Percentiles rank a stretch among this genome's conserved stretches.
These are phyloP conservation scores for Myripristis murdjan DNA, from an alignment of 2,797 vertebrate species.

Conservation along the genomic window DNA sequence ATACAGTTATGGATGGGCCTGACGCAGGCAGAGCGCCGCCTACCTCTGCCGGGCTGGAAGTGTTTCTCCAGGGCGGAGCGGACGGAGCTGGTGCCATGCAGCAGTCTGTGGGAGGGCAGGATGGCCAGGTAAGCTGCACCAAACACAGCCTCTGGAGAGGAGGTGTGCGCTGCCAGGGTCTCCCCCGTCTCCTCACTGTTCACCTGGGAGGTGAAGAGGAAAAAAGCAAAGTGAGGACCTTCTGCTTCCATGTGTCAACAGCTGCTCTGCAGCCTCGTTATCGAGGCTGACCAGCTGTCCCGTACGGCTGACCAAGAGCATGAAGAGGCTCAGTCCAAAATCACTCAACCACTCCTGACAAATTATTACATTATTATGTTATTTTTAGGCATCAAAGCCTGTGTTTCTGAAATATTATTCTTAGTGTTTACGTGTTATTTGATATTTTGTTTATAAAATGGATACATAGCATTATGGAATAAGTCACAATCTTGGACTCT, in stretches of 20 bases:
- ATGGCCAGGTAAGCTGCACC: conserved; percentile 92
- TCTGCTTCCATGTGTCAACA: neutral
- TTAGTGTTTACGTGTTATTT: no score
- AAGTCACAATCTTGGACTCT: neutral
- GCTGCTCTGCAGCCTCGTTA: neutral
- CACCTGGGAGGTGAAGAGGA: conserved; percentile 80
- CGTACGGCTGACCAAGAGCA: neutral
- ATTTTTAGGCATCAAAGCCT: neutral
- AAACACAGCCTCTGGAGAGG: conserved; percentile 91
- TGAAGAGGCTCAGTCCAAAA: neutral
- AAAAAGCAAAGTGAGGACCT: conserved; percentile 3
- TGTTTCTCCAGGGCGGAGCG: conserved; percentile 82
- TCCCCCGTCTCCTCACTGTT: conserved; percentile 89
- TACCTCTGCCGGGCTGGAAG: conserved; percentile 88
- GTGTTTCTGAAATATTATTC: neutral
- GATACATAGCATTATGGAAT: neutral
- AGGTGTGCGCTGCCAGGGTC: conserved; percentile 90
- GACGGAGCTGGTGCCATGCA: conserved; percentile 88
- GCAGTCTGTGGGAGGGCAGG: conserved; percentile 90
- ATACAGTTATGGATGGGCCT: no score
- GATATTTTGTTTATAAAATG: neutral
- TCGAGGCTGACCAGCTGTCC: conserved; percentile 13
- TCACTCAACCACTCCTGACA: no score
- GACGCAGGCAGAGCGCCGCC: conserved; percentile 7
- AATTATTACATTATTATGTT: neutral